Percentiles rank a stretch among this genome's conserved stretches.
Evolutionary conservation across 2,113 vertebrate genomes (phyloP).

Genomic region (Lycaon pictus): DNA sequence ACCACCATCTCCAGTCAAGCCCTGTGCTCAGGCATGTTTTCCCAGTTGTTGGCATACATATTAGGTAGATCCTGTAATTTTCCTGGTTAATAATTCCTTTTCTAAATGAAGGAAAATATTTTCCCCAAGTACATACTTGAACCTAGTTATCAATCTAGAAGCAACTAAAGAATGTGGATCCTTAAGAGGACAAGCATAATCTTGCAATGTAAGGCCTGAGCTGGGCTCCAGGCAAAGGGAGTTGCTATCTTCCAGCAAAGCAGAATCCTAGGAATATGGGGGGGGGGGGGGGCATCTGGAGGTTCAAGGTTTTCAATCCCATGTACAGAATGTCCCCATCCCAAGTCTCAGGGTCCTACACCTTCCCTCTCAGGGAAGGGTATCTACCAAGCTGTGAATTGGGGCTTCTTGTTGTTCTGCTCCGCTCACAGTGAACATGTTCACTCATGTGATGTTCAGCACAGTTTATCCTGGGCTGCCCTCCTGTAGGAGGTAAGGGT

Average conservation of each 20-base stretch:
- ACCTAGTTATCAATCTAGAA: not conserved
- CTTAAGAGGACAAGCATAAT: not conserved
- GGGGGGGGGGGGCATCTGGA: not conserved
- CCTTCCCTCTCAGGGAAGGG: not conserved
- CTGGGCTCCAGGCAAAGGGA: not conserved
- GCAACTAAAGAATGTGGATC: not conserved
- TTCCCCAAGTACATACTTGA: not conserved
- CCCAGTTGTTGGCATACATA: not conserved
- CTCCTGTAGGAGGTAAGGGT: not conserved
- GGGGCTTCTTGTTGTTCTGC: not conserved
- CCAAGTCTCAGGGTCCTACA: not conserved
- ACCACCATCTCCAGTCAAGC: not conserved
- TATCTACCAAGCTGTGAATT: not conserved
- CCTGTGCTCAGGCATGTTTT: not conserved
- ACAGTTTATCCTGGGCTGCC: not conserved
- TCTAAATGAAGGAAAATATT: no score
- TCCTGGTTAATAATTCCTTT: not conserved
- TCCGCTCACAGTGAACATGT: not conserved
- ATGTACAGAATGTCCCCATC: not conserved
- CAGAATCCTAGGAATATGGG: not conserved
- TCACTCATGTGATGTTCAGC: not conserved
- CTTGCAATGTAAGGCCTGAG: not conserved
- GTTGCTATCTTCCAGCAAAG: not conserved
- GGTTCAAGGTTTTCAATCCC: not conserved
- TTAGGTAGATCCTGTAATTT: not conserved